These are phyloP conservation scores for Carposina sasakii DNA, from an alignment of 1,140 invertebrate genomes.

Conservation along the genomic window DNA sequence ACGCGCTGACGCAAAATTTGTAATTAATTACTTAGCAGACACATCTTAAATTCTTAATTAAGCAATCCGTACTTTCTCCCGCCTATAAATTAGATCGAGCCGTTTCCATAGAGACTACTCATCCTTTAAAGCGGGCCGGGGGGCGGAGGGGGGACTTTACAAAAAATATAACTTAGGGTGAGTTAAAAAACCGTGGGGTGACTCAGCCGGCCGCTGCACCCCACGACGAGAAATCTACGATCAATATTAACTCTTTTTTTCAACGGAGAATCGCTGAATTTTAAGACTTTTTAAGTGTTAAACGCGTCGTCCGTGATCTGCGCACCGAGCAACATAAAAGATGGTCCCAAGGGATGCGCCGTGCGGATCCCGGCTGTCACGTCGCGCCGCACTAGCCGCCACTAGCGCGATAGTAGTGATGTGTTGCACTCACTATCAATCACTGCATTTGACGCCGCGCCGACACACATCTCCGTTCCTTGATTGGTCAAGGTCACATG, in stretches of 20 bases:
- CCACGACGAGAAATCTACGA: constrained; percentile 72
- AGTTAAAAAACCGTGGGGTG: constrained; percentile 73
- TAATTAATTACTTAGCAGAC: constrained; percentile 69
- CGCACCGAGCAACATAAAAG: too few relatives aligned
- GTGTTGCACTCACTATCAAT: constrained; percentile 35
- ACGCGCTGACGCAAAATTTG: constrained; percentile 54
- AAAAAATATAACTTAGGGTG: constrained; percentile 74
- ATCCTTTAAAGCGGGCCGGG: constrained; percentile 71
- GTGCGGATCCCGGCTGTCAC: too few relatives aligned
- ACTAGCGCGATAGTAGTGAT: too few relatives aligned
- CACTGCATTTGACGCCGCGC: constrained; percentile 22
- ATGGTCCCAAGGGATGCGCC: too few relatives aligned
- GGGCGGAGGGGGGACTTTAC: constrained; percentile 63
- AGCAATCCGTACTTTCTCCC: constrained; percentile 70
- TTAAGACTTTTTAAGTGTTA: constrained; percentile 55
- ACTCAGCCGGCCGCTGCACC: constrained; percentile 71
- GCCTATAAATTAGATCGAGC: constrained; percentile 72
- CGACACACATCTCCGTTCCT: constrained; percentile 24
- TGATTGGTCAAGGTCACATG: constrained; percentile 58
- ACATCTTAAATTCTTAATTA: constrained; percentile 73
- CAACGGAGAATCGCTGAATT: constrained; percentile 65
- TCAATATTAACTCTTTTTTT: constrained; percentile 75
- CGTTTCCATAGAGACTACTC: constrained; percentile 75
- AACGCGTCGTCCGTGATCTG: too few relatives aligned
- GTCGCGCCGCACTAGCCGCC: constrained; percentile 12